Conservation (phyloP, 2,113 vertebrate genomes). For the Rafetus swinhoei region DNA sequence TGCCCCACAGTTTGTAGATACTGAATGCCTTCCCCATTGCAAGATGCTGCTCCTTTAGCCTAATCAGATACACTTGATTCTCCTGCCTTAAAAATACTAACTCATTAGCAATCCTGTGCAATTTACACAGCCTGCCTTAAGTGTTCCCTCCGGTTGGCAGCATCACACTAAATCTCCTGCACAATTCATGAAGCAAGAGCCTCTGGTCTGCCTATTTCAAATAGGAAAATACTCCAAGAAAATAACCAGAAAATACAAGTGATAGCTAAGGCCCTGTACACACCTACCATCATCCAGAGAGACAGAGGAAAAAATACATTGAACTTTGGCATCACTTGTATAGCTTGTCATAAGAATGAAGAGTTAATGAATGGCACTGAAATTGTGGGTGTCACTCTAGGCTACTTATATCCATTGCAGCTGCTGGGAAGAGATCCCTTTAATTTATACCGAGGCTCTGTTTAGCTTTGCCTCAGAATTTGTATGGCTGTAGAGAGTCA, state of each 20-base stretch:
- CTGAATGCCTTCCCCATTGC: background rate
- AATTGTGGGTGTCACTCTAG: background rate
- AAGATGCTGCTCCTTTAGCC: background rate
- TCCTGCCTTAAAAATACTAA: background rate
- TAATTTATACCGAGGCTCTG: background rate
- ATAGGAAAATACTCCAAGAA: background rate
- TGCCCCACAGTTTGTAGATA: background rate
- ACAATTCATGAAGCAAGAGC: background rate
- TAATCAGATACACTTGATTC: background rate
- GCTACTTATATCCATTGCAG: background rate
- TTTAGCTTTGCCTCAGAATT: background rate
- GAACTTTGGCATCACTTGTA: background rate
- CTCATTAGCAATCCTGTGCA: background rate
- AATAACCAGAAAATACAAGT: background rate
- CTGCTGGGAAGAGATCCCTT: background rate
- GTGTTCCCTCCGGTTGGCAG: background rate
- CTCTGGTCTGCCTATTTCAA: background rate
- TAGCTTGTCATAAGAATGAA: background rate
- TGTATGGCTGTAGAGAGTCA: background rate
- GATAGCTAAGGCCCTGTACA: background rate
- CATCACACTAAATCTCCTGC: background rate
- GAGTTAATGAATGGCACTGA: background rate
- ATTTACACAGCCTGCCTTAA: rapidly evolving
- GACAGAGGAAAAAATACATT: background rate
- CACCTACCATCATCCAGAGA: background rate